Evolutionary conservation across 2,797 vertebrate genomes (phyloP).

Genomic region (Xiphophorus birchmanni): DNA sequence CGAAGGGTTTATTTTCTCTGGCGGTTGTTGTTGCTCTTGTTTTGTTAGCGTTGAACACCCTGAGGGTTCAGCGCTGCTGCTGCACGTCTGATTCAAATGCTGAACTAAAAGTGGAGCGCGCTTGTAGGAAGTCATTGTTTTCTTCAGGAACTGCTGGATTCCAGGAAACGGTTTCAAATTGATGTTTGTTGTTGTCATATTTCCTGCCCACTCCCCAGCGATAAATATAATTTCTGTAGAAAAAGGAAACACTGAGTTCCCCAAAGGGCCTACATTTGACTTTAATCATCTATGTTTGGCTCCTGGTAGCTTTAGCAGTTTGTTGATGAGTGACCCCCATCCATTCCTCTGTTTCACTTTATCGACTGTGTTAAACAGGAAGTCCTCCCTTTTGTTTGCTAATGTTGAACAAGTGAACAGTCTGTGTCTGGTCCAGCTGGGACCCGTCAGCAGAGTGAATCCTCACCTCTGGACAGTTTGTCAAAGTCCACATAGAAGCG

Average conservation of each 20-base stretch:
- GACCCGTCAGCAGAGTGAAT: neutral
- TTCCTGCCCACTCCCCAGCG: neutral
- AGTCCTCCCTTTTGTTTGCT: constrained; percentile 1
- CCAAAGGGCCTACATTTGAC: neutral
- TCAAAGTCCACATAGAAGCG: constrained; percentile 90
- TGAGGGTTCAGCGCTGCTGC: neutral
- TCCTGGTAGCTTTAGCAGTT: neutral
- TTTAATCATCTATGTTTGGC: neutral
- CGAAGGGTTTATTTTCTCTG: neutral
- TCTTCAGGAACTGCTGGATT: neutral
- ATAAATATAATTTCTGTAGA: neutral
- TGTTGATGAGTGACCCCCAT: constrained; percentile 1
- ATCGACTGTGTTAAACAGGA: constrained; percentile 3
- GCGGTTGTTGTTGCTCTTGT: neutral
- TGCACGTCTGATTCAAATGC: no score
- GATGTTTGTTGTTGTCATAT: neutral
- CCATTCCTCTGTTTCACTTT: neutral
- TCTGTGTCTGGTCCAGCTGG: neutral
- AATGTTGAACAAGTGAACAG: neutral
- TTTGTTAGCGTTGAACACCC: neutral
- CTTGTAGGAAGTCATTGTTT: neutral
- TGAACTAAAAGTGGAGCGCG: neutral
- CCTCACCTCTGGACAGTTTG: constrained; percentile 73
- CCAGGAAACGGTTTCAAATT: neutral
- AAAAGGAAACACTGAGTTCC: neutral